phyloP scores from a whole-genome alignment of 2,113 vertebrate genomes.

The Misgurnus anguillicaudatus region DNA sequence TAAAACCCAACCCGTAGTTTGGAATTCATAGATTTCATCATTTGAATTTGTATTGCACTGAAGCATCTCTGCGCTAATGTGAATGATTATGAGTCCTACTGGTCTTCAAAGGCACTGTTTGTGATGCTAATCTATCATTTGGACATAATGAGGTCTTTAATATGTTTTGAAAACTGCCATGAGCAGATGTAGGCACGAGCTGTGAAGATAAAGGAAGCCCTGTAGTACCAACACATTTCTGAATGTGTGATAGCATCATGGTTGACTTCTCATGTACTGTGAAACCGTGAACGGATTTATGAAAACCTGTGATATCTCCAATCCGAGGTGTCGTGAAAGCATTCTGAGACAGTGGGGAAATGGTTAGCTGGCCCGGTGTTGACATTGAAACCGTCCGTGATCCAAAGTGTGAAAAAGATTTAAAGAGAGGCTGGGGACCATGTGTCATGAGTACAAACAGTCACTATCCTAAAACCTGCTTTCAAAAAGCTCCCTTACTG shows the following conservation, averaged over 20 bases:
- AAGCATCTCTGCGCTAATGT: background rate
- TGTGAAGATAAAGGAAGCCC: background rate
- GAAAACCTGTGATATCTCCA: background rate
- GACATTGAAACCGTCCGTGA: slow-evolving; percentile 9
- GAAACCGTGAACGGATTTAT: background rate
- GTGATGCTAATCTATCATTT: background rate
- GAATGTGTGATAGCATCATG: background rate
- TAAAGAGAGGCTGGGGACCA: background rate
- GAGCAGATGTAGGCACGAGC: background rate
- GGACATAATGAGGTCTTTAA: slow-evolving; percentile 6
- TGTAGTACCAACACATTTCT: background rate
- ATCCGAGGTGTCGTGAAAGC: background rate
- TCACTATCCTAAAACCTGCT: no score
- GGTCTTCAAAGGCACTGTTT: background rate
- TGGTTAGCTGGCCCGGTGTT: background rate
- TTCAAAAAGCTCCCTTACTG: no score
- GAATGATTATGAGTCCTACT: background rate
- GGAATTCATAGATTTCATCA: no score
- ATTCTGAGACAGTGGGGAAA: background rate
- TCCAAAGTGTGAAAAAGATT: background rate
- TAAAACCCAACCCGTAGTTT: no score
- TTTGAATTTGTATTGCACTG: background rate
- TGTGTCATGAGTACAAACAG: background rate
- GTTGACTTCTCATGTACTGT: slow-evolving; percentile 9
- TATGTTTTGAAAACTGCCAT: background rate